Evolutionary conservation across 2,113 vertebrate species (phyloP), one percentile per base, ranked within the genome.

Genomic region (Entelurus aequoreus): DNA sequence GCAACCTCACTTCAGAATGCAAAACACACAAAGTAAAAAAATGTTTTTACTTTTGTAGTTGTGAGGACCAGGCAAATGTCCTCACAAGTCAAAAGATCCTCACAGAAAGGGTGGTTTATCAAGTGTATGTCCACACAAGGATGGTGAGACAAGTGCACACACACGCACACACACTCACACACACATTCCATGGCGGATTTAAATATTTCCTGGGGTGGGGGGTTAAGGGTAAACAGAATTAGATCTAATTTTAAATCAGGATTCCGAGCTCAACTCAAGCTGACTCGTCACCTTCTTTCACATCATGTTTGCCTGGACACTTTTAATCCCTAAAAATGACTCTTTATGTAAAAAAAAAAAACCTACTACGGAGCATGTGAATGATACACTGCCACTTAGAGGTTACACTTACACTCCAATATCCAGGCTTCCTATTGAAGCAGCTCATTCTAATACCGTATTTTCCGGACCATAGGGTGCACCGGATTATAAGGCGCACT

Each of bases 191-290:
- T 37, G 61, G 78, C 80, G 80, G 84, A 88, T 86, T 86, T 83
- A 78, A 86, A 83, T 85, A 76, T 88, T 84, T 88, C 86, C 86
- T 86, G 42, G 68, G 35, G 74, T 28, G 1, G 28, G 83, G 71
- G 57, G 68, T 79, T 62, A 73, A 82, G 83, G 77, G 69, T 69
- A 77, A 84, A 84, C 84, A 75, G 80, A 88, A 91, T 88, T 89
- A 91, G 88, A 87, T 82, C 70, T 73, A 67, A 72, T 84, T 88
- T 81, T 88, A 88, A 91, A 90, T 88, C 83, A 87, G 88, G 87
- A 87, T 78, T 68, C 49, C 72, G 66, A 70, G 75, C 68, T 79
- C 11, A 9, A 69, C 76, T 78, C 69, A 59, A 56, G 70, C 71
- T 67, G 76, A 56, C 62, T 46, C 16, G 4, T 13, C 68, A 6